Base-by-base conservation (phyloP, 2,888 invertebrate genomes). In the Cylindroiulus punctatus region DNA sequence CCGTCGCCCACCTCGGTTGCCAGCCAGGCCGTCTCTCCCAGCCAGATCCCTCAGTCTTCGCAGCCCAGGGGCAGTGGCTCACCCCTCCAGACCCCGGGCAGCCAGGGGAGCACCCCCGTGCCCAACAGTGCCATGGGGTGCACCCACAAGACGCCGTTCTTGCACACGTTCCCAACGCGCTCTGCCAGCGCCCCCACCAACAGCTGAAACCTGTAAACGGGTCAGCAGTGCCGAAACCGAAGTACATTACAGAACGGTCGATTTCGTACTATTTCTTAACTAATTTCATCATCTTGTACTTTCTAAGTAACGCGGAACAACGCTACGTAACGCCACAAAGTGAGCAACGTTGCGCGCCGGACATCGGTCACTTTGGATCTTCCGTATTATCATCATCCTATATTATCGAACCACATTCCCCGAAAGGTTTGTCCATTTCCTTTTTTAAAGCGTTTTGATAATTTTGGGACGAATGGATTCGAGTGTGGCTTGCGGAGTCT, bases 101-200 rank as follows among this genome's bases (percentile, higher is more conserved):
- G n/a, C n/a, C n/a, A n/a, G n/a, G n/a, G 47, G 44, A 22, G 44
- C 17, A 52, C 47, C 32, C 47, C 84, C 10, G 47, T 47, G 84
- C 10, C 44, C 22, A 84, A 84, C 84, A n/a, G n/a, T n/a, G 44
- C 83, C 40, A 83, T 83, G 83, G 76, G 76, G 12, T 44, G 44
- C 83, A 44, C 85, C 19, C 85, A 65, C 65, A 85, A 85, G 85
- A 76, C 65, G 32, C 85, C 65, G 22, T 85, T 81, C 44, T 40
- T 84, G 32, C 83, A 86, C 30, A 57, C 84, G 30, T 86, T 86
- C 36, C 86, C 86, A 22, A 86, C 85, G 81, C 84, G 86, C 8
- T 86, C 86, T 7, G 85, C 85, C 5, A 86, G 86, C 36, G 86
- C 86, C 12, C 86, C 86, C 12, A 86, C 85, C 76, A 86, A 85